These are phyloP conservation scores for Deroplatys truncata DNA, from an alignment of 2,888 invertebrate genomes.

Conservation along the genomic window DNA sequence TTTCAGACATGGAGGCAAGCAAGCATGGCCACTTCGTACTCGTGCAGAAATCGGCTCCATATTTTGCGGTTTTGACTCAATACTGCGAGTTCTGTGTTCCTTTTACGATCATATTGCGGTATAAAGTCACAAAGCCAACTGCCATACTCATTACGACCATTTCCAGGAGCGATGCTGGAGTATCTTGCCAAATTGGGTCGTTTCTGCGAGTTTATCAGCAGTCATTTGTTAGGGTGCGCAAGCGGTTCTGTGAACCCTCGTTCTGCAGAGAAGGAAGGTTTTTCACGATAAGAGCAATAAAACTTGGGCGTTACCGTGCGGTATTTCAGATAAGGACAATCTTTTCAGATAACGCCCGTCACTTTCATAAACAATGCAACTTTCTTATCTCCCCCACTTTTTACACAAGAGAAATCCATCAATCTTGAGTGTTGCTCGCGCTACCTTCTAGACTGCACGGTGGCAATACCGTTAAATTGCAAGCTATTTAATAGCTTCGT, in stretches of 20 bases:
- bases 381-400: background rate
- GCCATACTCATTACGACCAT: background rate
- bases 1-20: too few species aligned
- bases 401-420: background rate
- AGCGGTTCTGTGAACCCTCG: background rate
- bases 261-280: background rate
- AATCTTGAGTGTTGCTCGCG: background rate
- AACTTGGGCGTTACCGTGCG: background rate
- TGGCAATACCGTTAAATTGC: background rate
- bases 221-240: background rate
- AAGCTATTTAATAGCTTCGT: background rate
- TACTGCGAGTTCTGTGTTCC: background rate
- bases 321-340: background rate
- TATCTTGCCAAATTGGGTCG: background rate
- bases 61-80: too few species aligned
- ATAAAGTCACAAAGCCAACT: background rate
- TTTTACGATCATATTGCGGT: background rate
- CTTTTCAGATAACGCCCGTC: background rate
- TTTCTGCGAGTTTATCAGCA: background rate
- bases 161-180: background rate
- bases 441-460: background rate
- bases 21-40: too few species aligned
- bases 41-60: too few species aligned
- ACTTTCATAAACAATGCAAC: background rate
- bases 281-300: background rate